phyloP scores from a whole-genome alignment of 1,140 invertebrate genomes.

The Hydropsyche tenuis region DNA sequence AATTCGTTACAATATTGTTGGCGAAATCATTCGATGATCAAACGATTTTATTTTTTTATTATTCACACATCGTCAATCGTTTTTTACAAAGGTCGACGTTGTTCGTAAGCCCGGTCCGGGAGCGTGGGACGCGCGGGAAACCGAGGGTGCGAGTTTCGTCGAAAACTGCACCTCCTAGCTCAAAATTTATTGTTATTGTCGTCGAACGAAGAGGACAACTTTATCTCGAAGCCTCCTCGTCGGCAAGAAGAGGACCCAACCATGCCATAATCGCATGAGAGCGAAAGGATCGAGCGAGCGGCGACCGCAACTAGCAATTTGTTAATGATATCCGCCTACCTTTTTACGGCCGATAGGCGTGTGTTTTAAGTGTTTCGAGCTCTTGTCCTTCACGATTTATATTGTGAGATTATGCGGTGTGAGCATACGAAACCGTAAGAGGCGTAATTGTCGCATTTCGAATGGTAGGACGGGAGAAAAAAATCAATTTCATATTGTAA shows the following conservation, averaged over 20 bases:
- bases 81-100: not conserved
- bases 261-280: not conserved
- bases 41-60: not conserved
- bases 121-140: conserved; percentile 39
- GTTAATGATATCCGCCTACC: conserved; percentile 49
- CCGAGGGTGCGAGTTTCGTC: conserved; percentile 30
- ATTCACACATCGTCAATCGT: not conserved
- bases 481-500: too few relatives aligned
- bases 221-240: conserved; percentile 43
- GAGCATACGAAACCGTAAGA: too few relatives aligned
- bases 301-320: conserved; percentile 45
- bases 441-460: too few relatives aligned
- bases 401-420: too few relatives aligned
- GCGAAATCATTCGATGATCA: not conserved
- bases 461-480: too few relatives aligned
- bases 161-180: conserved; percentile 45
- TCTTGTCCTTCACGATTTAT: not conserved
- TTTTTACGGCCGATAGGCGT: conserved; percentile 39
- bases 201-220: conserved; percentile 36
- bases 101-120: conserved; percentile 8
- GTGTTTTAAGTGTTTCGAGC: conserved; percentile 35
- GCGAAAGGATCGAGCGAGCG: not conserved
- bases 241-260: conserved; percentile 8
- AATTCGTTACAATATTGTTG: not conserved
- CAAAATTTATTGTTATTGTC: conserved; percentile 49